Percentiles rank a stretch among this genome's conserved stretches.
Evolutionary conservation across 2,797 vertebrate species (phyloP).

Genomic region (Sebastes iracundus): DNA sequence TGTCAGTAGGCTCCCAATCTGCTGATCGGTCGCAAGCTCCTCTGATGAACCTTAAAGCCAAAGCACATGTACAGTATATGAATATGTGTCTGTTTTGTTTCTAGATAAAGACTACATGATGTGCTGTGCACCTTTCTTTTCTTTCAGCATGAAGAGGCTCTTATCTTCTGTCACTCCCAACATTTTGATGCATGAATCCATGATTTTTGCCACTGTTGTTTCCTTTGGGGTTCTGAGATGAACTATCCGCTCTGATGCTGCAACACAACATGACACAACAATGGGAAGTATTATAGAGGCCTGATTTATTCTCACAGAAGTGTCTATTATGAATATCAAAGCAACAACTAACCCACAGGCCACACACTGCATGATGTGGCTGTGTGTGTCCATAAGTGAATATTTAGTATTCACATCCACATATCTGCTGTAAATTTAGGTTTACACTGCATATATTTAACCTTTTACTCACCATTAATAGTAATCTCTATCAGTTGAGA

Average conservation of each 20-base stretch:
- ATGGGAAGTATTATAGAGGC: neutral
- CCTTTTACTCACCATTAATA: constrained; percentile 63
- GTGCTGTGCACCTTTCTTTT: constrained; percentile 63
- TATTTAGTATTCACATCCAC: neutral
- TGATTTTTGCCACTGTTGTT: constrained; percentile 68
- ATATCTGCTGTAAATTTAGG: neutral
- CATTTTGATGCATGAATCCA: constrained; percentile 77
- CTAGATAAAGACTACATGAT: neutral
- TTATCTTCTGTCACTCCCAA: constrained; percentile 72
- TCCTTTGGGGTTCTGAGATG: constrained; percentile 78
- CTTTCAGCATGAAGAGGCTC: constrained; percentile 70
- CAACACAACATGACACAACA: constrained; percentile 42
- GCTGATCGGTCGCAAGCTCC: constrained; percentile 71
- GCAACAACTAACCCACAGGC: neutral
- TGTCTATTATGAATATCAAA: neutral
- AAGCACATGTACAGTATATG: neutral
- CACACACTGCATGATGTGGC: neutral
- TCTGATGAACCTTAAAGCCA: constrained; percentile 63
- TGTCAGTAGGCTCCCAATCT: constrained; percentile 72
- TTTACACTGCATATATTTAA: neutral
- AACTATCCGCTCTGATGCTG: constrained; percentile 78
- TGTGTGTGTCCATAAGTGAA: neutral
- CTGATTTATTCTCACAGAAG: neutral
- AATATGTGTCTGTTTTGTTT: neutral
- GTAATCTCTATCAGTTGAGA: constrained; percentile 71